Base-by-base conservation (phyloP, 2,797 vertebrate genomes). In the Strix occidentalis region DNA sequence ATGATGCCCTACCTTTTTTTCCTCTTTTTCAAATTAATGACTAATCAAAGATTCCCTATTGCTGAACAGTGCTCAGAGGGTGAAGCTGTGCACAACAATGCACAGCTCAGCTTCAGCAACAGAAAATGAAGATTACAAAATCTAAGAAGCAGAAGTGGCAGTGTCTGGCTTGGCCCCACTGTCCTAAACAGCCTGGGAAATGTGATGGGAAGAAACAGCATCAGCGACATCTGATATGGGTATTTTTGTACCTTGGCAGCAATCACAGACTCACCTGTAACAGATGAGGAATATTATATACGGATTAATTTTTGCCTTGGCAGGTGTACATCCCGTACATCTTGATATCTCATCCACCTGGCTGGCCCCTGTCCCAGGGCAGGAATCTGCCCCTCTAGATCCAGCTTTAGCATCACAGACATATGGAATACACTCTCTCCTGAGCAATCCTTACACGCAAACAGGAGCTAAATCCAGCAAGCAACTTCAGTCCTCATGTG, bases 251-350 rank as follows among this genome's bases (percentile, higher is more conserved):
- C 23, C 43, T 75, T 91, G 82, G 76, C 58, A 9, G 46, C 58
- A 66, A 43, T 28, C 81, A 41, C 37, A 54, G 82, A 31, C 79
- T 89, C 63, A 80, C 77, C 87, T 91, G 76, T 53, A 69, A 41
- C 72, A 85, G 54, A 86, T 3, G 1, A 90, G 35, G 82, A 56
- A 81, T 50, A 93, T 85, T 78, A 71, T 57, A 87, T 2, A 56
- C 76, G 84, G 74, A 91, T 84, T 77, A 72, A 48, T 60, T 84
- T 92, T 76, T 84, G 20, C 63, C 90, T 92, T 90, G 79, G 89
- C 92, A 94, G 65, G 39, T 89, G 50, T 37, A 45, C 20, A 24
- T 63, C 74, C 57, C 43, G 48, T 57, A 53, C 41, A 41, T 60
- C 58, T 28, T 16, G 9, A 20, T n/a, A 63, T 10, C 76, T 41